Evolutionary conservation across 2,888 invertebrate species (phyloP).

Genomic region (Rotaria socialis): DNA sequence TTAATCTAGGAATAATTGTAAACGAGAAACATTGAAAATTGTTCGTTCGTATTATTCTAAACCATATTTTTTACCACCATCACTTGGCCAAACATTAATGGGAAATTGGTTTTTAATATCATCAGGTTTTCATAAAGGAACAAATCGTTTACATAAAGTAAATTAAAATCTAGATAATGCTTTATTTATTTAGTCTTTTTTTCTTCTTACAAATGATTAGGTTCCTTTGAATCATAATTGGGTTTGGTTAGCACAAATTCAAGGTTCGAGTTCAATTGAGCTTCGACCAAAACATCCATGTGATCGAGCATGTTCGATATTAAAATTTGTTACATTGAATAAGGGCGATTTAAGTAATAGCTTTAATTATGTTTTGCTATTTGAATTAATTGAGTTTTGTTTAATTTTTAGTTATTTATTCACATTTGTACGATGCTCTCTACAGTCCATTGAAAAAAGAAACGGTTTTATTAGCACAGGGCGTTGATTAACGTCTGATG

Average conservation of each 20-base stretch:
- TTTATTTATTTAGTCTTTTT: background rate
- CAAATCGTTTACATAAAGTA: background rate
- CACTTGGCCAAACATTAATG: background rate
- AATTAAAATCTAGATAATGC: background rate
- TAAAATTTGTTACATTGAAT: background rate
- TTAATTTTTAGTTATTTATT: slow-evolving; percentile 18
- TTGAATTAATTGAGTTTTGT: background rate
- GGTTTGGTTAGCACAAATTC: slow-evolving; percentile 31
- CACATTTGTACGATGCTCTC: slow-evolving; percentile 10
- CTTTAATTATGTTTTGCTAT: too few species aligned
- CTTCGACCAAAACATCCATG: slow-evolving; percentile 20
- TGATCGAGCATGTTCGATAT: background rate
- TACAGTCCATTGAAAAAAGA: slow-evolving; percentile 2
- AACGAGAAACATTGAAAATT: background rate
- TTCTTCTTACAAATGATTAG: background rate
- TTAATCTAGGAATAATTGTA: slow-evolving; percentile 2
- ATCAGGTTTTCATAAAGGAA: background rate
- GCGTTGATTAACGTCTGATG: background rate
- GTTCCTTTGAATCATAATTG: background rate
- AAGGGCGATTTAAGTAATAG: slow-evolving; percentile 11
- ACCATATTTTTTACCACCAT: slow-evolving; percentile 21
- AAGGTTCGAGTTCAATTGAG: background rate
- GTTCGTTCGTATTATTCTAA: background rate
- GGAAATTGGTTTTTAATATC: slow-evolving; percentile 26
- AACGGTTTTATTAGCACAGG: background rate